Base-by-base conservation (phyloP, 2,888 invertebrate species). In the Copidosoma aretas region DNA sequence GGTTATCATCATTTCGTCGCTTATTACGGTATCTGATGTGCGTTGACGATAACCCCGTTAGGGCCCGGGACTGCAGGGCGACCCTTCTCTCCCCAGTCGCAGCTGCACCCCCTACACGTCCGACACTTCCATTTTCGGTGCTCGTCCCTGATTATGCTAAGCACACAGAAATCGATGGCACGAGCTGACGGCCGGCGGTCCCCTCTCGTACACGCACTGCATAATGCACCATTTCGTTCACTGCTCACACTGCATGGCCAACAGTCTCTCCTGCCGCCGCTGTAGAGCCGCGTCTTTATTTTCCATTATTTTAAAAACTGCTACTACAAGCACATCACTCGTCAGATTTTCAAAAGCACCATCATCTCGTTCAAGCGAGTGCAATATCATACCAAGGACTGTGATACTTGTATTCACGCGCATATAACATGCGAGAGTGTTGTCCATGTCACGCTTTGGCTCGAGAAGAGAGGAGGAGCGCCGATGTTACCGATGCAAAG, bases 71-170 rank as follows among this genome's bases (percentile, higher is more conserved):
- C 71, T 68, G 65, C 59, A 60, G 58, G 43, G 22, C 22, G 17
- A 5, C 41, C 14, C 56, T 19, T 52, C 58, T 32, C 32, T 71
- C 57, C 72, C 70, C 66, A 46, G 24, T 64, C n/a, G 70, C 71
- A 73, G 56, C n/a, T 10, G 41, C 22, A 15, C 57, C 53, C 17
- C 24, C 21, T 22, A 32, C 10, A 25, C 71, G 24, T 4, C 54
- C 24, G 32, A 24, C 59, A 54, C 59, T 67, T 76, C 76, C 79
- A 79, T 79, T 77, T 75, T 72, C 67, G 76, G 74, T 72, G 75
- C 76, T 70, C 75, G 70, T 71, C 76, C 72, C 80, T 81, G 78
- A 81, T 81, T 81, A 81, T 81, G 81, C 80, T 81, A 81, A 81
- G 78, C 78, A 79, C 32, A 32, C 78, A 59, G 78, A 80, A 81